Percentiles rank a stretch among this genome's conserved stretches.
Conservation (phyloP, 2,113 vertebrate genomes). For the Herpetotheres cachinnans region DNA sequence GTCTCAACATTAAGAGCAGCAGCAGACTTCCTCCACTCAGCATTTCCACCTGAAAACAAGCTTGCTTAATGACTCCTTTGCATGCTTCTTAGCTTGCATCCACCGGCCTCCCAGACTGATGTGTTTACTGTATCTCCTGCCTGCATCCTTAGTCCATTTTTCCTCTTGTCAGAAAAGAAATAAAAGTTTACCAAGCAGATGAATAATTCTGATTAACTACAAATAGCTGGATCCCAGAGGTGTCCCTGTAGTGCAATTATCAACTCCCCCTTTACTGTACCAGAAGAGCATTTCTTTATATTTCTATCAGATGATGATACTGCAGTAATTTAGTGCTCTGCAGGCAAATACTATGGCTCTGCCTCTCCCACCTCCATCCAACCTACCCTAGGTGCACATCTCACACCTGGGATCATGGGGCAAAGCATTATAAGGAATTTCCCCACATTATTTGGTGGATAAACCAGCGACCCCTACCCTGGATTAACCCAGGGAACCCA, state of each 20-base stretch:
- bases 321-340: neutral
- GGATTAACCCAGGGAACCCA: neutral
- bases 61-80: constrained; percentile 38
- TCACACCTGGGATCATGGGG: neutral
- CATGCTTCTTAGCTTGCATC: neutral
- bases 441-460: neutral
- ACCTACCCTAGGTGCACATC: neutral
- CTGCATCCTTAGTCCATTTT: constrained; percentile 23
- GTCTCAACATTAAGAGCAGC: constrained; percentile 11
- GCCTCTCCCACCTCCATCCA: neutral
- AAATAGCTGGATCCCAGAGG: constrained; percentile 34
- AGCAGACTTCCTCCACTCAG: constrained; percentile 49
- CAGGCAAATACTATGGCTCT: neutral
- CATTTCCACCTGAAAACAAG: constrained; percentile 50
- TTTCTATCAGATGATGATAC: neutral
- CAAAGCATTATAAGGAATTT: neutral
- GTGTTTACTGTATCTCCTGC: constrained; percentile 22
- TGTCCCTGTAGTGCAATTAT: neutral
- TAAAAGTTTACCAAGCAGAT: constrained; percentile 61
- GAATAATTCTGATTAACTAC: constrained; percentile 60
- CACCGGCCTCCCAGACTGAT: neutral
- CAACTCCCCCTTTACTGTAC: neutral
- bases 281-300: neutral
- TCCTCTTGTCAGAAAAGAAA: constrained; percentile 54
- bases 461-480: neutral